Conservation (phyloP, 2,888 invertebrate genomes). For the Thymelicus acteon region DNA sequence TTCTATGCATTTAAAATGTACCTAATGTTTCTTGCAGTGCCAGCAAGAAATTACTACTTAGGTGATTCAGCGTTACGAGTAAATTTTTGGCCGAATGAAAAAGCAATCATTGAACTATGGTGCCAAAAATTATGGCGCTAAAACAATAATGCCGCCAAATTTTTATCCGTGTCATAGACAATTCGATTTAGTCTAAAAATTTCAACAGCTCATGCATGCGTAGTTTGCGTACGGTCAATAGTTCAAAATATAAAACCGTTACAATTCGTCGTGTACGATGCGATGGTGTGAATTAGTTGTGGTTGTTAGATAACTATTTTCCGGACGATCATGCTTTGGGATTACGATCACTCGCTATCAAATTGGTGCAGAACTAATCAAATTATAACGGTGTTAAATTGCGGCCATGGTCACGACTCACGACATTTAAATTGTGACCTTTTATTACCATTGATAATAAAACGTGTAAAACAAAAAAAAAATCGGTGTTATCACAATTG, state of each 20-base stretch:
- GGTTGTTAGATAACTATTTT: constrained; percentile 9
- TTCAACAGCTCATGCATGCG: not conserved
- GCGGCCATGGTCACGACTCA: too few species aligned
- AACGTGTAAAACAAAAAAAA: too few species aligned
- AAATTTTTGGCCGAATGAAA: too few species aligned
- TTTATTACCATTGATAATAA: too few species aligned
- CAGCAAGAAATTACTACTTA: too few species aligned
- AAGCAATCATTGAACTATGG: too few species aligned
- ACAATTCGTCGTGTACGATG: not conserved
- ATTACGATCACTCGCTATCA: not conserved
- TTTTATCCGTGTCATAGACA: not conserved
- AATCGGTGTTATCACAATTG: too few species aligned
- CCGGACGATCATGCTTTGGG: not conserved
- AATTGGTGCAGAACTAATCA: constrained; percentile 19
- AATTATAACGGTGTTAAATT: too few species aligned
- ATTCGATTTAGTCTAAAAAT: constrained; percentile 2
- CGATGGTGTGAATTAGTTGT: not conserved
- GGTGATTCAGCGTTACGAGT: too few species aligned
- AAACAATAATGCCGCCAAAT: not conserved
- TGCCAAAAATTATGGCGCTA: too few species aligned
- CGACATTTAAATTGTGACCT: too few species aligned
- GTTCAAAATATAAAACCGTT: not conserved
- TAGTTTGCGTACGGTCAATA: not conserved
- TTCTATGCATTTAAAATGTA: not conserved
- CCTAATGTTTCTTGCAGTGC: too few species aligned